Evolutionary conservation across 1,140 invertebrate species (phyloP), one percentile per base, ranked within the genome.

Genomic region (Brachionus calyciflorus): DNA sequence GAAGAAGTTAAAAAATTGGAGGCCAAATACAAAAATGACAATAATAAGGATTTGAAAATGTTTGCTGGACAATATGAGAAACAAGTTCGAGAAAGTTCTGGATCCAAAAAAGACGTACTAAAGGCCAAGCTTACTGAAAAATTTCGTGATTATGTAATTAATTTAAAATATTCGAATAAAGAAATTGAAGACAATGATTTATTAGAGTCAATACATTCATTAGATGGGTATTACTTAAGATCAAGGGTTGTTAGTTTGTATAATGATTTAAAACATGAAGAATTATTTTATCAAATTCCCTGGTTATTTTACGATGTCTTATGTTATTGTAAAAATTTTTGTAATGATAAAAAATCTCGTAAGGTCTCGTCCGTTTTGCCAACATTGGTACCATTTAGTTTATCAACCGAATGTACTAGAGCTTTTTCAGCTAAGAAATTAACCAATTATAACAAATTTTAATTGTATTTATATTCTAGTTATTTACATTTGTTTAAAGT

Each of bases 301-400:
- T 65, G 60, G 60, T 44, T 65, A 9, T 65, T 65, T 19, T 65
- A 65, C 44, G 60, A 65, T 44, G 21, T 65, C 12, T 65, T 65
- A 28, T 65, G 60, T 44, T 65, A 44, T 12, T 41, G 41, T 19
- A 65, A 65, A 65, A 65, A 65, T 65, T 65, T 44, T 65, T 65
- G 60, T n/a, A 65, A 65, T 44, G 17, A 44, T 24, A 65, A 44
- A 12, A 17, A 24, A 10, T 44, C n/a, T 41, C 17, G 2, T n/a
- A 65, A 4, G 17, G 3, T 24, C 12, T 44, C 37, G 7, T 0
- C 21, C 5, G 21, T 44, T 12, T 44, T 65, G 6, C 40, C 60
- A 44, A 24, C 6, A 44, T 24, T 44, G 19, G 40, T 65, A 44
- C 60, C 60, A 21, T 65, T 65, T 19, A 65, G 19, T 9, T 44